Conservation (phyloP, 2,113 vertebrate species). For the Nothocercus julius region DNA sequence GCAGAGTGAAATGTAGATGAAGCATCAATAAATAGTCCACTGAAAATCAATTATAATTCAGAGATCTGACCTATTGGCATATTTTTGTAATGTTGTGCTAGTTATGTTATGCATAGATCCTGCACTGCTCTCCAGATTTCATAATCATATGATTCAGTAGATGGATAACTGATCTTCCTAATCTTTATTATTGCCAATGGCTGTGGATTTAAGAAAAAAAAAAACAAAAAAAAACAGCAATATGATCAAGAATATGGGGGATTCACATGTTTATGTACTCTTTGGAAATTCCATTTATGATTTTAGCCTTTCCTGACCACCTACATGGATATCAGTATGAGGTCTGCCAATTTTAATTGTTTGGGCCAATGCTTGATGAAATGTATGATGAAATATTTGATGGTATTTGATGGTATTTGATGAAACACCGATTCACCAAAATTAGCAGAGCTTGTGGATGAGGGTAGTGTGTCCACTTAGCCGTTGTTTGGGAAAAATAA, state of each 20-base stretch:
- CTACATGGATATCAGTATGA: neutral
- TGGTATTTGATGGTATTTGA: too few relatives aligned
- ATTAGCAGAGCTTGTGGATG: neutral
- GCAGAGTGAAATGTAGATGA: neutral
- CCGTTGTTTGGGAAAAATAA: neutral
- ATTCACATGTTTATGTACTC: neutral
- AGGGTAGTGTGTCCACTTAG: fast-evolving
- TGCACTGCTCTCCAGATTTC: neutral
- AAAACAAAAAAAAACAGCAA: neutral
- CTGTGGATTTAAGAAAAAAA: neutral
- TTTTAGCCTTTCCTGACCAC: neutral
- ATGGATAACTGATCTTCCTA: neutral
- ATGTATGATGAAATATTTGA: too few relatives aligned
- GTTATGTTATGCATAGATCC: neutral
- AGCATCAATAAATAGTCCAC: neutral
- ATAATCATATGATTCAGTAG: neutral
- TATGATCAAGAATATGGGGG: neutral
- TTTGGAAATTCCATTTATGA: neutral
- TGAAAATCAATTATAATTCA: neutral
- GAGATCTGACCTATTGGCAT: too few relatives aligned
- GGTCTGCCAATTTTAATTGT: neutral
- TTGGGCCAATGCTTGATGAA: neutral
- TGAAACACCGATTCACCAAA: neutral
- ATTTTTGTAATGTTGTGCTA: neutral
- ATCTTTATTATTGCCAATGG: neutral